These are phyloP conservation scores for Conus betulinus DNA, from an alignment of 1,140 invertebrate species.

Conservation along the genomic window DNA sequence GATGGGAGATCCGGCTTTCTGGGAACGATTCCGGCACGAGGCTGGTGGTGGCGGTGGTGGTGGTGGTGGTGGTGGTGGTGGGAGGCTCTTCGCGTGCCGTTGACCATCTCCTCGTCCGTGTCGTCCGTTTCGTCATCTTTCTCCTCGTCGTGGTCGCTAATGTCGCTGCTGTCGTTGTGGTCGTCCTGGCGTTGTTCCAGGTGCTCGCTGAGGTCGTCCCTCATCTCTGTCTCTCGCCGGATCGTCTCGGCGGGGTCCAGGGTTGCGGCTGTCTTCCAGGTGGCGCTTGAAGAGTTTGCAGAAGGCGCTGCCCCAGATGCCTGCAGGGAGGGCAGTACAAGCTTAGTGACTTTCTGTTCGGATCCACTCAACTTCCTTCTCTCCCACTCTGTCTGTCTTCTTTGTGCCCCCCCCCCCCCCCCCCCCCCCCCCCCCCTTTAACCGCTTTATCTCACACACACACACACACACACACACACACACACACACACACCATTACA, in stretches of 20 bases:
- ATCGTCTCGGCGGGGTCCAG: slow-evolving; percentile 75
- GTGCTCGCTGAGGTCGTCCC: slow-evolving; percentile 50
- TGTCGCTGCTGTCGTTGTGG: slow-evolving; percentile 54
- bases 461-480: no score
- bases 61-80: neutral
- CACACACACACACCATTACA: no score
- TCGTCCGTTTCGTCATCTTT: slow-evolving; percentile 36
- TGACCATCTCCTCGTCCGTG: neutral
- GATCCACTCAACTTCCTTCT: no score
- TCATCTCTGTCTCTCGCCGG: slow-evolving; percentile 69
- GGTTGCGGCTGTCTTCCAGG: slow-evolving; percentile 70
- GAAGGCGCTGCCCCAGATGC: slow-evolving; percentile 79
- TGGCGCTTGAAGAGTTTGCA: slow-evolving; percentile 77
- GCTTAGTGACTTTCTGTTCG: no score
- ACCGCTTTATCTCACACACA: no score
- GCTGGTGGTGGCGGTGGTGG: neutral
- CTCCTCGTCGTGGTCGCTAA: slow-evolving; percentile 60
- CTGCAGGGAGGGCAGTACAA: slow-evolving; percentile 43
- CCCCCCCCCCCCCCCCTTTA: neutral
- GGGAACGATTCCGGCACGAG: neutral
- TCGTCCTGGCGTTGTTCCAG: slow-evolving; percentile 58
- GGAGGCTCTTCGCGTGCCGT: neutral
- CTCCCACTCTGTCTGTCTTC: neutral
- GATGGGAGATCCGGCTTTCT: neutral
- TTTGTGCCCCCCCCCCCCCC: neutral